Evolutionary conservation across 2,113 vertebrate species (phyloP).

Genomic region (Hemibagrus wyckioides): DNA sequence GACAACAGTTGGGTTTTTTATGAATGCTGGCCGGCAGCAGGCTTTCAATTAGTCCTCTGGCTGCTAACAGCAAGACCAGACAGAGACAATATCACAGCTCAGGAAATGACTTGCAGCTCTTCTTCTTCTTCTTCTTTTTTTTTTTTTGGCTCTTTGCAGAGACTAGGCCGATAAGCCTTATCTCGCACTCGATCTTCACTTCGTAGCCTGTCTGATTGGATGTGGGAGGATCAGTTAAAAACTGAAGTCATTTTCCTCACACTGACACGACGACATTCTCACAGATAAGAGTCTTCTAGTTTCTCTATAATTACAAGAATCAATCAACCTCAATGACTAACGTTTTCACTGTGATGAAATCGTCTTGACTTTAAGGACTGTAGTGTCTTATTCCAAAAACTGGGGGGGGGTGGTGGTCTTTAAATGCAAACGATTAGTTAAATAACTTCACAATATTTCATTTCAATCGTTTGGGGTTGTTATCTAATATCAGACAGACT

Average conservation of each 20-base stretch:
- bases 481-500: background rate
- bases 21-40: constrained; percentile 2
- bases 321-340: constrained; percentile 8
- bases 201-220: constrained; percentile 67
- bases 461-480: background rate
- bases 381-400: background rate
- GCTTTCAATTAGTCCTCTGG: constrained; percentile 53
- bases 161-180: constrained; percentile 61
- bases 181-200: constrained; percentile 47
- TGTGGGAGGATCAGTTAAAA: constrained; percentile 61
- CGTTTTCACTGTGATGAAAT: constrained; percentile 6
- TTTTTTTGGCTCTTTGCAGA: constrained; percentile 55
- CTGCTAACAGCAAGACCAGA: constrained; percentile 20
- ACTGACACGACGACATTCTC: constrained; percentile 53
- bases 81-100: constrained; percentile 56
- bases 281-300: constrained; percentile 23
- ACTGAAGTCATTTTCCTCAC: constrained; percentile 62
- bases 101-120: constrained; percentile 67
- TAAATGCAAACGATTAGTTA: background rate
- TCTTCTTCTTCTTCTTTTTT: too few relatives aligned
- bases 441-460: background rate
- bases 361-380: background rate
- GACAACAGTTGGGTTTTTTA: background rate
- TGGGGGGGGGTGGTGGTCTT: too few relatives aligned
- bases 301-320: constrained; percentile 26